Conservation (phyloP, 2,797 vertebrate species). For the Eulemur rubriventer region DNA sequence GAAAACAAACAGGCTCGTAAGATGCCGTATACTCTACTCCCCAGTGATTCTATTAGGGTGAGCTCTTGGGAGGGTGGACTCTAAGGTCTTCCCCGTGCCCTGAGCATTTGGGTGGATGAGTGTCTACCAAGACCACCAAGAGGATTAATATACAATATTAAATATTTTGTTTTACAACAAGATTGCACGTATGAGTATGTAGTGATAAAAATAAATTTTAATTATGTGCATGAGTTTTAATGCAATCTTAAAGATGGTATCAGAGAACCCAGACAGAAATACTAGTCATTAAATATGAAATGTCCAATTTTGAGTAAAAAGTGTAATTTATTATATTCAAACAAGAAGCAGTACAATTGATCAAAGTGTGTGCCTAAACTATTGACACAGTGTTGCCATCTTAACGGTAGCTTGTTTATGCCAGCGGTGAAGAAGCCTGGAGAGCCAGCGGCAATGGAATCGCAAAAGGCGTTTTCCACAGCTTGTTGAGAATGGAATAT, state of each 20-base stretch:
- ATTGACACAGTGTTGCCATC: too few species aligned
- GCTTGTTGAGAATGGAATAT: too few species aligned
- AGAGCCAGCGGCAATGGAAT: too few species aligned
- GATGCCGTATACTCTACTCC: neutral
- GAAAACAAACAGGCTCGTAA: neutral
- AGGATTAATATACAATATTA: neutral
- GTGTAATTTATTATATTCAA: too few species aligned
- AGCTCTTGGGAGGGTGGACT: neutral
- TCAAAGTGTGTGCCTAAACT: too few species aligned
- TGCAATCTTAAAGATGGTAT: neutral
- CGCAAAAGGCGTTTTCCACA: too few species aligned
- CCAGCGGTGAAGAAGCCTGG: too few species aligned
- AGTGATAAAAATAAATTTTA: neutral
- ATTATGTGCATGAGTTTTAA: neutral
- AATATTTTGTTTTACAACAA: neutral
- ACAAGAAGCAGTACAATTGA: too few species aligned
- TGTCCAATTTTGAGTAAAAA: too few species aligned
- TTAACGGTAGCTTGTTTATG: too few species aligned
- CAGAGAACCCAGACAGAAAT: neutral
- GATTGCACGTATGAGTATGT: neutral
- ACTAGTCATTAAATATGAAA: too few species aligned
- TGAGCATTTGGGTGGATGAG: neutral
- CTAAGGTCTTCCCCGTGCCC: neutral
- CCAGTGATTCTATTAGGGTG: neutral
- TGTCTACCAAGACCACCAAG: neutral